Evolutionary conservation across 2,888 invertebrate species (phyloP), one percentile per base, ranked within the genome.

Genomic region (Leptinotarsa juncta): DNA sequence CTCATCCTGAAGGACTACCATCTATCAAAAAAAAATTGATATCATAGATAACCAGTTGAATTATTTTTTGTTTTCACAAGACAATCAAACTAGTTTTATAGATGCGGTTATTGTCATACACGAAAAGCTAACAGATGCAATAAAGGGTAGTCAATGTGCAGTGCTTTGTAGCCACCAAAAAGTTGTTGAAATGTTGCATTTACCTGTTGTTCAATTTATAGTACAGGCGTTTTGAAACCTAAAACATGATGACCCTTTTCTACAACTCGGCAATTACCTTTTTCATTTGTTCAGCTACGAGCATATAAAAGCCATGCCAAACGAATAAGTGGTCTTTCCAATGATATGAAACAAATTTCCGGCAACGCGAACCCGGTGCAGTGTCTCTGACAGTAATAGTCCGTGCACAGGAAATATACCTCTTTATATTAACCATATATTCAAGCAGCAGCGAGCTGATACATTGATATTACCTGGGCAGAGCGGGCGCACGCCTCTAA

Each of bases 331-430:
- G 79, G 78, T 71, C 71, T 78, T 62, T n/a, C 62, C 62, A 62
- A 16, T 62, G 62, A 62, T 78, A 78, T 75, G 82, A 82, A 84
- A 83, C 83, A 83, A 83, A 84, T 83, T 84, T 83, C 81, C 82
- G 81, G 78, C 75, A 78, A 42, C 82, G 77, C 80, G 73, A 77
- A 74, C 70, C 75, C 75, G 76, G 67, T 80, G 79, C 81, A 79
- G 79, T 83, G 83, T 80, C 79, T 78, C 78, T 82, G 84, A 84
- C 84, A 81, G 80, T 83, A 84, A 84, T 83, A 83, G 83, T 81
- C 80, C 79, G 79, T 80, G 78, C 76, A 78, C 78, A 77, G 80
- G 82, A 82, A 82, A 82, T 82, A 83, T 81, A 82, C 81, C 80
- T 83, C 82, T 78, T 77, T 79, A 75, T 73, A 79, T 77, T 78